Conservation (phyloP, 2,113 vertebrate species). For the Sphyrna mokarran region DNA sequence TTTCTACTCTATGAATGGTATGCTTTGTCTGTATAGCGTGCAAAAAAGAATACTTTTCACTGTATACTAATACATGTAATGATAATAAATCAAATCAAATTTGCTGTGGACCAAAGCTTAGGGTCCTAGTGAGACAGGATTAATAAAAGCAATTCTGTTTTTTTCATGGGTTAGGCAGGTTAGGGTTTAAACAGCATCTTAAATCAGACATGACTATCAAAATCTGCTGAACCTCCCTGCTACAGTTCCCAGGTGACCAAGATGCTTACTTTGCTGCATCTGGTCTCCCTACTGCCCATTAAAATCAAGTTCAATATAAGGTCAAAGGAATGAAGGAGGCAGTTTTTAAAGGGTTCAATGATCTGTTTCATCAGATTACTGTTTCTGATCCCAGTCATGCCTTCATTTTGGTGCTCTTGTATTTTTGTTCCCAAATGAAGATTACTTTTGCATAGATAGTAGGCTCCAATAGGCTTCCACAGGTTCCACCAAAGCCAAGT, state of each 20-base stretch:
- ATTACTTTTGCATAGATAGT: not conserved
- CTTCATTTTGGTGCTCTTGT: not conserved
- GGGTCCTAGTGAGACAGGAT: not conserved
- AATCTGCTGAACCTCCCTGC: not conserved
- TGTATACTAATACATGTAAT: too few relatives aligned
- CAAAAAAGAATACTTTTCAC: too few relatives aligned
- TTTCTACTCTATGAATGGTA: too few relatives aligned
- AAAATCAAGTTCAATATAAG: not conserved
- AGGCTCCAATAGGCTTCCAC: not conserved
- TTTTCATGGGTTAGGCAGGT: not conserved
- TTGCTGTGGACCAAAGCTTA: not conserved
- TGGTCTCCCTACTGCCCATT: not conserved
- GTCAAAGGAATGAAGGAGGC: not conserved
- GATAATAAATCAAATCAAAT: not conserved
- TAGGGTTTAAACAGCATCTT: not conserved
- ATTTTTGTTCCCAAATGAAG: not conserved
- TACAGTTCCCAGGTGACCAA: not conserved
- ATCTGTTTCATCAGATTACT: not conserved
- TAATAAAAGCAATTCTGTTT: not conserved
- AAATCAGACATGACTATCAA: not conserved
- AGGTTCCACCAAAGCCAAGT: not conserved
- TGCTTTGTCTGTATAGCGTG: too few relatives aligned
- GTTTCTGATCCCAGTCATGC: not conserved
- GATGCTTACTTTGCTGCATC: not conserved
- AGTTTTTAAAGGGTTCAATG: not conserved